Percentiles rank a stretch among this genome's conserved stretches.
Conservation (phyloP, 2,113 vertebrate species). For the Amazona vittata region DNA sequence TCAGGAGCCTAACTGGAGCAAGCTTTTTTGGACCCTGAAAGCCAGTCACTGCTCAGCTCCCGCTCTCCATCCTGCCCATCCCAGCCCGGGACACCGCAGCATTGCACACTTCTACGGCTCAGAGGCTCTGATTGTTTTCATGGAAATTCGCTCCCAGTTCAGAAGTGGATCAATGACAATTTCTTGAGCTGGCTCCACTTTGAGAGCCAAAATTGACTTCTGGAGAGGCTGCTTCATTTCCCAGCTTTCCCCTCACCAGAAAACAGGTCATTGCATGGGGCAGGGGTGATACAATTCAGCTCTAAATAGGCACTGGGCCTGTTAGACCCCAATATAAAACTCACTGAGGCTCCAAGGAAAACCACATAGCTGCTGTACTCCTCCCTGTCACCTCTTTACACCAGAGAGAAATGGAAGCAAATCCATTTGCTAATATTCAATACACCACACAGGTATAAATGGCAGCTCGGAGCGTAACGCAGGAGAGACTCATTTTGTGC, state of each 20-base stretch:
- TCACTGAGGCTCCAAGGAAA: conserved; percentile 11
- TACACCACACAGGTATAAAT: conserved; percentile 3
- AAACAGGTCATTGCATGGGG: conserved; percentile 22
- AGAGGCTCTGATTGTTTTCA: conserved; percentile 53
- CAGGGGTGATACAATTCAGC: neutral
- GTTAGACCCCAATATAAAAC: conserved; percentile 50
- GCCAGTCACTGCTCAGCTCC: neutral
- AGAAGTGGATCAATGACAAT: conserved; percentile 65
- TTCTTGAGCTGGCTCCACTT: conserved; percentile 47
- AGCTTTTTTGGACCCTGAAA: neutral
- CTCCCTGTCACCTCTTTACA: neutral
- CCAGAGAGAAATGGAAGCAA: neutral
- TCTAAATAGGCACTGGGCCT: conserved; percentile 24
- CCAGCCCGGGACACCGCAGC: rapidly evolving
- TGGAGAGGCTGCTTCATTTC: conserved; percentile 49
- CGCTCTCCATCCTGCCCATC: neutral
- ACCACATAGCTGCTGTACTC: neutral
- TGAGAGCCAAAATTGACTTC: conserved; percentile 61
- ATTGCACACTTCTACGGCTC: neutral
- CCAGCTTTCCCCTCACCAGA: conserved; percentile 24
- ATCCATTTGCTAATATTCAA: neutral
- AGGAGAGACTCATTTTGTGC: conserved; percentile 26
- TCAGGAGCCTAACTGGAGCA: neutral
- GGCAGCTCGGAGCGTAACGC: neutral
- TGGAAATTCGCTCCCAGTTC: conserved; percentile 56